Base-by-base conservation (phyloP, 1,140 invertebrate species). In the Nymphalis io region DNA sequence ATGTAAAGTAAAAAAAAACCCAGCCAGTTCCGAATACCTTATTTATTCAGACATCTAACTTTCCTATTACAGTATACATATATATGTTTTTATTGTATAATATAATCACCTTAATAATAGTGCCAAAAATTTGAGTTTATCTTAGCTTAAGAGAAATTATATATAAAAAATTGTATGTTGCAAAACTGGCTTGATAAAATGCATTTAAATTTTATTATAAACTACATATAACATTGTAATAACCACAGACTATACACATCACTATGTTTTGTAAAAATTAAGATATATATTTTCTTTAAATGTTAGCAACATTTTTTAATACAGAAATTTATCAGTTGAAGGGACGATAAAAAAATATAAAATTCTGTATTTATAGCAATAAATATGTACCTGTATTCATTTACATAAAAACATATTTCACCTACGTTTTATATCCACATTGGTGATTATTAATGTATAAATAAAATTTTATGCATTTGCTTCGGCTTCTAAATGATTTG, bases 121-220 rank as follows among this genome's bases (percentile, higher is more conserved):
- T 63, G 60, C 60, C 60, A 63, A 63, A 63, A 20, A 53, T 53
- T 38, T 38, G 42, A 21, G 46, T 51, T 63, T 51, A 21, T 39
- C 6, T 51, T 63, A 53, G 46, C 46, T 63, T 63, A 51, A 63
- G 46, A 63, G 38, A 51, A 16, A 60, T 21, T 3, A 3, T 20
- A 61, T 46, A n/a, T 57, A 57, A 21, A 12, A 18, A 27, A 51
- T 51, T 18, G 11, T 51, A 10, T n/a, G 20, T 20, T 51, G 1
- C 46, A 10, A 8, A 51, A 6, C 42, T 20, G 46, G 46, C 46
- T 51, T 51, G 18, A 51, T 46, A 16, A 60, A 60, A 61, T 61
- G 60, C 60, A 61, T 61, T 61, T 61, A 48, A 38, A 58, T 58
- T 38, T 39, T n/a, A 58, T 58, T 27, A 58, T 23, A 27, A 8